These are phyloP conservation scores for Mormyrus iriodes DNA, from an alignment of 2,113 vertebrate genomes.

Conservation along the genomic window DNA sequence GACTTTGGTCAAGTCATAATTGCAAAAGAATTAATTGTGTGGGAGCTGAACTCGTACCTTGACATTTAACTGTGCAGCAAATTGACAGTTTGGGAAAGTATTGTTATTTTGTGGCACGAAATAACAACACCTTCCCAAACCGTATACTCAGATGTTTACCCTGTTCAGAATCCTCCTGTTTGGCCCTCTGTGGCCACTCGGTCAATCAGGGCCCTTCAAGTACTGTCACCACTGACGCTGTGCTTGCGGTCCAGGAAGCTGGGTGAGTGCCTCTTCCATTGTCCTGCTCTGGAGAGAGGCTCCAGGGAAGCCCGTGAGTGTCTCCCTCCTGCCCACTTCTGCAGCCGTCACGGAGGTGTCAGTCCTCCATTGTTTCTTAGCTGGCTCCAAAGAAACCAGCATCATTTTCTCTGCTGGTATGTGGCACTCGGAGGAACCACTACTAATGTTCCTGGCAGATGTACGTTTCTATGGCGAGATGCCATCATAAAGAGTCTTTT, in stretches of 20 bases:
- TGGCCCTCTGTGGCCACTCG: slow-evolving; percentile 5
- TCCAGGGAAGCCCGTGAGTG: neutral
- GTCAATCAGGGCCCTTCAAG: neutral
- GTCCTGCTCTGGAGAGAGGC: neutral
- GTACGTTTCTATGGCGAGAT: neutral
- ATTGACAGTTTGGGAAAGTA: neutral
- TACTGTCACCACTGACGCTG: neutral
- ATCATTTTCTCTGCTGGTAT: neutral
- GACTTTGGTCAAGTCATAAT: neutral
- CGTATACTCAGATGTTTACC: neutral
- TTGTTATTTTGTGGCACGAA: neutral
- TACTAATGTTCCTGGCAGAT: slow-evolving; percentile 2
- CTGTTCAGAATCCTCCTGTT: neutral
- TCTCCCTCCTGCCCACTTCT: neutral
- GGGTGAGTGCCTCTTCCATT: neutral
- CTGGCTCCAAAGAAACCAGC: neutral
- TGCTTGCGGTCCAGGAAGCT: neutral
- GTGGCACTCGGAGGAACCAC: neutral
- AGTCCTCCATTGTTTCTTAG: neutral
- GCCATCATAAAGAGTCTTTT: neutral
- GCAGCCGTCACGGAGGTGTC: neutral
- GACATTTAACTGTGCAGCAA: neutral
- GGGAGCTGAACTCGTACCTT: neutral
- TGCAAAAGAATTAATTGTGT: neutral
- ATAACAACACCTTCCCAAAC: neutral